Evolutionary conservation across 2,888 invertebrate genomes (phyloP).

Genomic region (Thysanoteuthis rhombus): DNA sequence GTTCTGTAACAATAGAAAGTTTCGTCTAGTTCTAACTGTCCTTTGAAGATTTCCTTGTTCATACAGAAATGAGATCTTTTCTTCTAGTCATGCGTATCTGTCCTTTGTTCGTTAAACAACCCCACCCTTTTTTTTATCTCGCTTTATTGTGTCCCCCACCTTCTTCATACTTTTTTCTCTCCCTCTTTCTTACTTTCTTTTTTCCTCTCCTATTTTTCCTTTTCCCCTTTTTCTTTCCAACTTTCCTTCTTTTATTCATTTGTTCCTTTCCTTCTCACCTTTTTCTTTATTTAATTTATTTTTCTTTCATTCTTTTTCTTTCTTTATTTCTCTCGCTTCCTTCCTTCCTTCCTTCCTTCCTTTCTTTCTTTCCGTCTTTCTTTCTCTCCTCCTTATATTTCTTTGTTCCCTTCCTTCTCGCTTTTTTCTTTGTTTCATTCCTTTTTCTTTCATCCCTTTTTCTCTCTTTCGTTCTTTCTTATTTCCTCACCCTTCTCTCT

Average conservation of each 20-base stretch:
- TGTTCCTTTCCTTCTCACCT: background rate
- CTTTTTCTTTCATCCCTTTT: background rate
- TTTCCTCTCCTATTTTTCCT: background rate
- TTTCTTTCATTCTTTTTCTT: background rate
- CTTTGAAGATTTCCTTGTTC: too few species aligned
- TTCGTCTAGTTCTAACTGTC: too few species aligned
- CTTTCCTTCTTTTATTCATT: too few species aligned
- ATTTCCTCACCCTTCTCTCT: background rate
- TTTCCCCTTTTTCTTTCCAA: background rate
- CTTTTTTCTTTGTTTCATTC: background rate
- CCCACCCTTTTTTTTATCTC: too few species aligned
- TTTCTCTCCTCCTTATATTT: background rate
- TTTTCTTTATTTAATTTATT: background rate
- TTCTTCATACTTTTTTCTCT: too few species aligned
- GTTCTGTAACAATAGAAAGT: too few species aligned
- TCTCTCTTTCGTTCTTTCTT: background rate
- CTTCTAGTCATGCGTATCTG: too few species aligned
- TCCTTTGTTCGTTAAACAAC: too few species aligned
- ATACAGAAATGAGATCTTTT: too few species aligned
- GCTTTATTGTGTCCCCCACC: too few species aligned
- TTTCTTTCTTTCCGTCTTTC: background rate
- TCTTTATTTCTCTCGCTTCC: too few species aligned
- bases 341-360: background rate
- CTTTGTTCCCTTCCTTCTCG: background rate
- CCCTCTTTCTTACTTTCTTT: background rate